phyloP scores from a whole-genome alignment of 2,113 vertebrate species.

The Phaetusa simplex region DNA sequence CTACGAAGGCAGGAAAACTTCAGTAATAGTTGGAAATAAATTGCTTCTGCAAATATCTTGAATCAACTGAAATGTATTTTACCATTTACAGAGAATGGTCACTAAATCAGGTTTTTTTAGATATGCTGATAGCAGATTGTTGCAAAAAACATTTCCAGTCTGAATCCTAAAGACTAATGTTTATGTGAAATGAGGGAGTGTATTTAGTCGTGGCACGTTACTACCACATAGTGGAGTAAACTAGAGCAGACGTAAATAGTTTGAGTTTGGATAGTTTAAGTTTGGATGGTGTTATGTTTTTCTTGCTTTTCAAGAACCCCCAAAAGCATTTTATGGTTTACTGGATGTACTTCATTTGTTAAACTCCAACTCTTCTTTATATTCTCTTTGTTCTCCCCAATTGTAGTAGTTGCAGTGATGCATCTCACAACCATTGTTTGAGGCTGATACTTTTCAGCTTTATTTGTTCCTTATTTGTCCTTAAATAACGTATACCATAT shows the following conservation, averaged over 20 bases:
- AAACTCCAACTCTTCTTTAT: neutral
- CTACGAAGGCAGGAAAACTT: neutral
- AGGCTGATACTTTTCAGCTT: neutral
- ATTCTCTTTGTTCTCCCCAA: neutral
- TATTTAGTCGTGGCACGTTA: neutral
- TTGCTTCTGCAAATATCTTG: neutral
- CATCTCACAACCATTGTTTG: neutral
- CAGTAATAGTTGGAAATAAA: neutral
- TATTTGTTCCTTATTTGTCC: neutral
- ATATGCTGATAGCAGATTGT: neutral
- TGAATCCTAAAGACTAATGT: neutral
- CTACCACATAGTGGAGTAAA: conserved; percentile 31
- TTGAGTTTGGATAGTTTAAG: neutral
- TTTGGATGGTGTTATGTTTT: neutral
- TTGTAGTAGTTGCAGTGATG: neutral
- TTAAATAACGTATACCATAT: accelerated
- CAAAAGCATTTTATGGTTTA: neutral
- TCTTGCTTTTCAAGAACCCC: neutral
- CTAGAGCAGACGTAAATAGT: neutral
- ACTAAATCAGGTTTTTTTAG: neutral
- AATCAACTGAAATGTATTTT: neutral
- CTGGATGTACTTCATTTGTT: neutral
- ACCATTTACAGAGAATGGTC: neutral
- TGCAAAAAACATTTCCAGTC: neutral
- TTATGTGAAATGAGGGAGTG: neutral